Percentiles rank a stretch among this genome's conserved stretches.
Evolutionary conservation across 2,797 vertebrate species (phyloP).

Genomic region (Sebastes steindachneri): DNA sequence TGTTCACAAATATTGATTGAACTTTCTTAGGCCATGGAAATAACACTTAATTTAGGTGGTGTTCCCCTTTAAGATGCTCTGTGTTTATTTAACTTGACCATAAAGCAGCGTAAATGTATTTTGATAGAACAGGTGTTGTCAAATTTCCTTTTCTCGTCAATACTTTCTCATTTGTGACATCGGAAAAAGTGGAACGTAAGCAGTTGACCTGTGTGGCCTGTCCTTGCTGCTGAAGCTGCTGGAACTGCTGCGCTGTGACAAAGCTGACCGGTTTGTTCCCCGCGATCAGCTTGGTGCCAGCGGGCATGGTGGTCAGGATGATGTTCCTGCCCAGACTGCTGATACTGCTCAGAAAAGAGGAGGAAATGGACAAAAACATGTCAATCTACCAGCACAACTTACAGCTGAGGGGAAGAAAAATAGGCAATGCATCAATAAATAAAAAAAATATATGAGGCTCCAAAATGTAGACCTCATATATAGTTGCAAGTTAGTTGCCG

Average conservation of each 20-base stretch:
- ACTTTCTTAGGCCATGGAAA: too few relatives aligned
- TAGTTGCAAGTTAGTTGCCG: background rate
- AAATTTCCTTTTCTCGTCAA: background rate
- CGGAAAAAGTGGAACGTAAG: background rate
- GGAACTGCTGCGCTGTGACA: constrained; percentile 96
- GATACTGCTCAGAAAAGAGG: constrained; percentile 79
- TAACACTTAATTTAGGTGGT: too few relatives aligned
- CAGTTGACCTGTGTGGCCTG: constrained; percentile 93
- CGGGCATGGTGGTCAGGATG: constrained; percentile 97
- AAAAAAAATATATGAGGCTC: background rate
- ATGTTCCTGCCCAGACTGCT: constrained; percentile 96
- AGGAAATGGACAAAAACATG: background rate
- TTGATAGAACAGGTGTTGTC: background rate
- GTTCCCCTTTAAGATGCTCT: background rate
- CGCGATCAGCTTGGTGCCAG: constrained; percentile 95
- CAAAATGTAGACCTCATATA: background rate
- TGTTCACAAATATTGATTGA: too few relatives aligned
- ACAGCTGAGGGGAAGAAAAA: background rate
- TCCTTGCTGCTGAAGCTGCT: constrained; percentile 99
- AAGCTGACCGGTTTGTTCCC: constrained; percentile 99
- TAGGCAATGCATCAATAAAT: background rate
- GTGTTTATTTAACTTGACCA: background rate
- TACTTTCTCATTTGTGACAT: background rate
- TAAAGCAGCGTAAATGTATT: background rate
- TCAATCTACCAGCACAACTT: background rate